phyloP scores from a whole-genome alignment of 2,113 vertebrate species.

The Muntiacus muntjak region DNA sequence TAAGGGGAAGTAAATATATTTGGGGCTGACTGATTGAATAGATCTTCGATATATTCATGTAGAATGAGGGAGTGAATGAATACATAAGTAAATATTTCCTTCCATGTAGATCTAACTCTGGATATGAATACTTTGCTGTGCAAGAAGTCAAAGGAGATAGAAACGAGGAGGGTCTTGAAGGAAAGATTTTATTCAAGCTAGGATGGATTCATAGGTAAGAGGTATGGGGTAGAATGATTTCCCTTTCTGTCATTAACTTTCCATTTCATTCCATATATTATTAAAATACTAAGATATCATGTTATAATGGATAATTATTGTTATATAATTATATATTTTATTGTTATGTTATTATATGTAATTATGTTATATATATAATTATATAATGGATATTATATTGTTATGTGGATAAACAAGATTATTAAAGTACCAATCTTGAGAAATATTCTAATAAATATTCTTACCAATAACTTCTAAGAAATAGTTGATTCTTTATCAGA shows the following conservation, averaged over 20 bases:
- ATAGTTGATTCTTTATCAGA: background rate
- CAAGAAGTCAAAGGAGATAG: background rate
- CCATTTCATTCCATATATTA: background rate
- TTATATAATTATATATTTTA: background rate
- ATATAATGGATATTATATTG: background rate
- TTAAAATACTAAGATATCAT: background rate
- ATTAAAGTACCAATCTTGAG: background rate
- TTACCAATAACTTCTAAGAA: background rate
- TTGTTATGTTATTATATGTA: background rate
- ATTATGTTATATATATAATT: background rate
- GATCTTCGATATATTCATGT: background rate
- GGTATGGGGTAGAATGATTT: rapidly evolving
- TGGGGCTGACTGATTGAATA: background rate
- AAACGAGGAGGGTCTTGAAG: background rate
- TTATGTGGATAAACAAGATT: background rate
- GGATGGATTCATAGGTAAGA: background rate
- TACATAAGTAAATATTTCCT: background rate
- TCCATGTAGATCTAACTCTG: background rate
- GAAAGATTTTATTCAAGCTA: background rate
- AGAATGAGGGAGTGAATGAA: background rate
- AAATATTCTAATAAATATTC: background rate
- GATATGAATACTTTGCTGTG: background rate
- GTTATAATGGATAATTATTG: background rate
- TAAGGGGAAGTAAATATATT: background rate
- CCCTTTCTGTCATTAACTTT: background rate